phyloP scores from a whole-genome alignment of 2,113 vertebrate genomes.

The Mormoops blainvillei region DNA sequence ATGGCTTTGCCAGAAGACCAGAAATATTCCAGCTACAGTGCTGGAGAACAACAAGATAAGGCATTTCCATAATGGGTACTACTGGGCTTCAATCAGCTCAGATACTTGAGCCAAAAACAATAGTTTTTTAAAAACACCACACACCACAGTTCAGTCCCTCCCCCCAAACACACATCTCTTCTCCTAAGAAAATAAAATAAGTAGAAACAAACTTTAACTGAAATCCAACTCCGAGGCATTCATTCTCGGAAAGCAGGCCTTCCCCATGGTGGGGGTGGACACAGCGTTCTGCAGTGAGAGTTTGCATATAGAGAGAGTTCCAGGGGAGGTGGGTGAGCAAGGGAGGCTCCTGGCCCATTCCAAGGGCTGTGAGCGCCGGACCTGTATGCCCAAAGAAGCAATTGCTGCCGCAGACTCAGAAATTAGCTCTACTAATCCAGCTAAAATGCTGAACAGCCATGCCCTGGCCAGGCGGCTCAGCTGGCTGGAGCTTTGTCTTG shows the following conservation, averaged over 20 bases:
- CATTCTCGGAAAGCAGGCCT: not conserved
- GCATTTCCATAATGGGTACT: not conserved
- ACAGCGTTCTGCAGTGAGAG: not conserved
- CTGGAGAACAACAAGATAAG: conserved; percentile 17
- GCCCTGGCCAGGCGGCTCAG: too few species aligned
- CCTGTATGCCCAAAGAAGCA: not conserved
- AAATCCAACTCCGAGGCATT: not conserved
- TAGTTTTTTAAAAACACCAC: not conserved
- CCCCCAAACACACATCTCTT: not conserved
- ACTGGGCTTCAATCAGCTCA: conserved; percentile 23
- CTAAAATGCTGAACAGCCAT: not conserved
- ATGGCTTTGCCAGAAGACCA: conserved; percentile 45
- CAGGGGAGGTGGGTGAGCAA: not conserved
- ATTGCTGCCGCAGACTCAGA: not conserved
- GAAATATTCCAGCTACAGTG: conserved; percentile 40
- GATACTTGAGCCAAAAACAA: not conserved
- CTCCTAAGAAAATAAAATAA: conserved; percentile 43
- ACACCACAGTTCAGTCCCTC: not conserved
- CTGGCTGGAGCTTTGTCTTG: too few species aligned
- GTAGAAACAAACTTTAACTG: not conserved
- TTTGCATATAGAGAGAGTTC: not conserved
- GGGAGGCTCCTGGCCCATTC: not conserved
- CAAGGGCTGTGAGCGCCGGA: not conserved
- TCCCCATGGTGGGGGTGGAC: not conserved
- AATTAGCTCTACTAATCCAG: not conserved